Percentiles rank a stretch among this genome's conserved stretches.
Conservation (phyloP, 1,140 invertebrate species). For the Grapholita molesta region DNA sequence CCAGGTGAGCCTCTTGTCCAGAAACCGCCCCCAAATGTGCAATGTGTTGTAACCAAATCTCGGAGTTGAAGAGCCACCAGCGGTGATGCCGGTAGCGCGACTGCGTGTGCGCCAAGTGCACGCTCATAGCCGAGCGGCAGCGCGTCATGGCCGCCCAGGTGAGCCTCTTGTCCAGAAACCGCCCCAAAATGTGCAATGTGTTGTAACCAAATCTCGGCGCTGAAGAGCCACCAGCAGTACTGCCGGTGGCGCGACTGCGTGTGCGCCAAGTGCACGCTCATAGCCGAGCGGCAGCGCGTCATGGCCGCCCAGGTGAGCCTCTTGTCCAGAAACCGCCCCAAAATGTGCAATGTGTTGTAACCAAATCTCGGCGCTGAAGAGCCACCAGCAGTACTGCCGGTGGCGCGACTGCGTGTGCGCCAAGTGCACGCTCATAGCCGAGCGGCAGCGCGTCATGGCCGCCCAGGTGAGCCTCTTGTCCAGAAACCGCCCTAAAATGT, state of each 20-base stretch:
- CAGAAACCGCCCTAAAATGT: conserved; percentile 94
- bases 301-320: conserved; percentile 95
- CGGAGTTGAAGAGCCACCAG: conserved; percentile 56
- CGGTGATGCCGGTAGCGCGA: conserved; percentile 79
- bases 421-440: conserved; percentile 82
- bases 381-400: background rate
- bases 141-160: conserved; percentile 98
- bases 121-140: conserved; percentile 93
- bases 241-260: conserved; percentile 93
- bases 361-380: conserved; percentile 75
- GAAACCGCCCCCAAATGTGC: too few species aligned
- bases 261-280: background rate
- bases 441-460: conserved; percentile 99
- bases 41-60: too few species aligned
- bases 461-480: conserved; percentile 84
- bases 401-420: conserved; percentile 76
- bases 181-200: conserved; percentile 99
- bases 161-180: conserved; percentile 66
- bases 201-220: background rate
- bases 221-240: background rate
- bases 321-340: conserved; percentile 85
- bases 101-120: conserved; percentile 74
- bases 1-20: conserved; percentile 79
- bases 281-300: conserved; percentile 98
- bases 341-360: conserved; percentile 95